These are phyloP conservation scores for Furcifer pardalis DNA, from an alignment of 2,797 vertebrate species.

Conservation along the genomic window DNA sequence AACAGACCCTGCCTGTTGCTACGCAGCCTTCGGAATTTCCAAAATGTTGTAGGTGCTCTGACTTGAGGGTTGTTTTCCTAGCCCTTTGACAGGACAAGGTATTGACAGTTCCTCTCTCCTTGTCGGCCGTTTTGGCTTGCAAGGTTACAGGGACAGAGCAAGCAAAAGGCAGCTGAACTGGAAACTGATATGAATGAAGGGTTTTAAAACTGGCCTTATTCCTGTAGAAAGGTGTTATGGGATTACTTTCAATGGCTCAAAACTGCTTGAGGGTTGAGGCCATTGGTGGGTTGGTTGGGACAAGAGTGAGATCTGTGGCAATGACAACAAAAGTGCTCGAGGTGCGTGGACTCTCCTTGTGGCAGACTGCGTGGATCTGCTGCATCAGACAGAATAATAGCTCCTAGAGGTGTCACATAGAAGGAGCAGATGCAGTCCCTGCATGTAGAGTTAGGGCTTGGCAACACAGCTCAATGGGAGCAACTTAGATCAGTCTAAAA, in stretches of 20 bases:
- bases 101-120: slow-evolving; percentile 7
- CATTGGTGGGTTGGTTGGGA: background rate
- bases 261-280: background rate
- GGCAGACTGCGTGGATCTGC: background rate
- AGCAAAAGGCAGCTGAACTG: slow-evolving; percentile 32
- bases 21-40: slow-evolving; percentile 40
- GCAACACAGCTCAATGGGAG: too few species aligned
- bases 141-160: slow-evolving; percentile 27
- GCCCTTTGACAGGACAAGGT: slow-evolving; percentile 23
- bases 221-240: background rate
- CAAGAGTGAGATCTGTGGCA: background rate
- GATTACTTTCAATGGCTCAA: slow-evolving; percentile 18
- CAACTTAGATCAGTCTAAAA: too few species aligned
- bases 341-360: background rate
- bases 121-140: slow-evolving; percentile 22
- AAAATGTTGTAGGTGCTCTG: slow-evolving; percentile 44
- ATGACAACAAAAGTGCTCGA: background rate
- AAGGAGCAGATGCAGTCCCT: background rate
- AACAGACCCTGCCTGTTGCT: slow-evolving; percentile 38
- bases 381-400: background rate
- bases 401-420: background rate
- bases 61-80: slow-evolving; percentile 20
- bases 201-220: background rate
- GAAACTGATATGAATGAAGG: slow-evolving; percentile 19
- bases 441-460: background rate